These are phyloP conservation scores for Cerceris rybyensis DNA, from an alignment of 2,888 invertebrate species.

Conservation along the genomic window DNA sequence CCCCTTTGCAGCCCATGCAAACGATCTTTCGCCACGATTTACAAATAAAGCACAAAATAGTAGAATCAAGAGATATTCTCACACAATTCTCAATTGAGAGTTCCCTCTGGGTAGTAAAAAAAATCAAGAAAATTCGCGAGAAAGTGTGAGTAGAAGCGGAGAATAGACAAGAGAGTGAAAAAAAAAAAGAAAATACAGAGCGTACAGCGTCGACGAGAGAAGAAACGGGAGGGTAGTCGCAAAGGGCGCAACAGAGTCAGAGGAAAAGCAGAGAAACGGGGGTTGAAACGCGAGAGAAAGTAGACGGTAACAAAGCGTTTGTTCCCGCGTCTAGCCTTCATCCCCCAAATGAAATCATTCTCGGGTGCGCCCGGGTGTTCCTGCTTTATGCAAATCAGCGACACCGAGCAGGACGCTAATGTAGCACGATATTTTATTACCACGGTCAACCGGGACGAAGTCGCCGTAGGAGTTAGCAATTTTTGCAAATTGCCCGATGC, in stretches of 20 bases:
- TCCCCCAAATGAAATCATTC: constrained; percentile 67
- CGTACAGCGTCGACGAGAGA: too few relatives aligned
- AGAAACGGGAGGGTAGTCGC: too few relatives aligned
- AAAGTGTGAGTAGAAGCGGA: too few relatives aligned
- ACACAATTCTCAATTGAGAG: too few relatives aligned
- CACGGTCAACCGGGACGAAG: constrained; percentile 12
- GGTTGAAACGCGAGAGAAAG: constrained; percentile 7
- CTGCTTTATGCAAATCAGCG: constrained; percentile 65
- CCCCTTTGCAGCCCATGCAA: too few relatives aligned
- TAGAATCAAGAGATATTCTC: too few relatives aligned
- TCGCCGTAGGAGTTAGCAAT: constrained; percentile 14
- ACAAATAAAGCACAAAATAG: too few relatives aligned
- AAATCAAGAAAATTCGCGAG: too few relatives aligned
- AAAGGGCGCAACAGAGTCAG: not conserved
- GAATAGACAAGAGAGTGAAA: too few relatives aligned
- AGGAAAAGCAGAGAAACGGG: not conserved
- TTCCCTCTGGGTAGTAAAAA: too few relatives aligned
- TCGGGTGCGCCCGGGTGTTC: constrained; percentile 45
- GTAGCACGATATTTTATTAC: constrained; percentile 66
- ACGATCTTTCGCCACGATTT: too few relatives aligned
- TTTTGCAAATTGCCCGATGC: constrained; percentile 30
- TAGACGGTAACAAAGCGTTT: constrained; percentile 56
- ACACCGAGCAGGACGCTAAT: constrained; percentile 49
- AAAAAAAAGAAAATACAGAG: too few relatives aligned
- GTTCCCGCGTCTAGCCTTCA: constrained; percentile 63